Conservation (phyloP, 2,888 invertebrate genomes). For the Rhyacophila evoluta region DNA sequence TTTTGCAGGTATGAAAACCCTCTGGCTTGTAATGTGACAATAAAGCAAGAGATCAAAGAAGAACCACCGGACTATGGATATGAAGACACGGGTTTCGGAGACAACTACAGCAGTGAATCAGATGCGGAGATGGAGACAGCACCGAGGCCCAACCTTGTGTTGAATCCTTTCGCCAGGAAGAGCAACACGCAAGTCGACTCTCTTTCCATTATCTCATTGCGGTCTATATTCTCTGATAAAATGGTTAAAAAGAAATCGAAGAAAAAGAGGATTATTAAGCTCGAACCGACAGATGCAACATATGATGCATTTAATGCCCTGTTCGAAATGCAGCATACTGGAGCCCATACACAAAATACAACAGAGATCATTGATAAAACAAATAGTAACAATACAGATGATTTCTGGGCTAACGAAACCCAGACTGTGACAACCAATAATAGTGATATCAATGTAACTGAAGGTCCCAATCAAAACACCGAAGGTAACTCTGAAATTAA, state of each 20-base stretch:
- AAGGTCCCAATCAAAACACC: neutral
- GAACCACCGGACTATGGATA: slow-evolving; percentile 61
- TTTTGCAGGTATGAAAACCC: slow-evolving; percentile 37
- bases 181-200: slow-evolving; percentile 56
- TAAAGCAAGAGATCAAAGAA: slow-evolving; percentile 57
- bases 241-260: slow-evolving; percentile 57
- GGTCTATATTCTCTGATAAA: slow-evolving; percentile 61
- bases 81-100: slow-evolving; percentile 39
- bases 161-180: slow-evolving; percentile 47
- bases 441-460: neutral
- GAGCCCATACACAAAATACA: neutral
- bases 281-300: neutral
- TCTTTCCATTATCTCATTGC: slow-evolving; percentile 59
- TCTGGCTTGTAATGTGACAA: slow-evolving; percentile 5
- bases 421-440: neutral
- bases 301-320: slow-evolving; percentile 29
- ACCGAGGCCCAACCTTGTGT: slow-evolving; percentile 51
- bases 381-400: neutral
- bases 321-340: neutral
- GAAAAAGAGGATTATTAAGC: slow-evolving; percentile 48
- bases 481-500: neutral
- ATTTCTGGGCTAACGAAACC: neutral
- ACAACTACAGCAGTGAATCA: slow-evolving; percentile 37
- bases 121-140: slow-evolving; percentile 8
- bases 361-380: neutral